phyloP scores from a whole-genome alignment of 2,797 vertebrate genomes.

The Oceanodroma leucorhoa region DNA sequence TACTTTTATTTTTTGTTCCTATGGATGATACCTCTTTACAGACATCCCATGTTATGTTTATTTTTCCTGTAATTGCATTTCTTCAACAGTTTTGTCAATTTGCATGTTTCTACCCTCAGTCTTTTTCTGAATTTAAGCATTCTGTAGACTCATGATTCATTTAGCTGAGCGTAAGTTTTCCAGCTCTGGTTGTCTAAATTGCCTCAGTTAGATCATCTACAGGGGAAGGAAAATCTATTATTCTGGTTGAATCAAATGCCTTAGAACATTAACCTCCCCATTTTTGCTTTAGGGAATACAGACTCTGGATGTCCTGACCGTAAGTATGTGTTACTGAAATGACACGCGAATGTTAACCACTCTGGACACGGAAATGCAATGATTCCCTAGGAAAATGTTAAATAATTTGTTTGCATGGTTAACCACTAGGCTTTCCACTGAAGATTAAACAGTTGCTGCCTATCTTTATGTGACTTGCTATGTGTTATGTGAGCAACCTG shows the following conservation, averaged over 20 bases:
- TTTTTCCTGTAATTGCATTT: not conserved
- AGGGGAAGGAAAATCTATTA: not conserved
- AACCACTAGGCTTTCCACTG: slow-evolving; percentile 46
- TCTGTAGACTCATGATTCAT: not conserved
- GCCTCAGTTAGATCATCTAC: not conserved
- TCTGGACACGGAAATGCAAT: slow-evolving; percentile 41
- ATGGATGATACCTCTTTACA: not conserved
- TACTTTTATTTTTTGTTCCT: not conserved
- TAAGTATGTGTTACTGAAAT: slow-evolving; percentile 28
- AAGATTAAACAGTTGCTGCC: slow-evolving; percentile 26
- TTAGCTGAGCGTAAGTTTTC: not conserved
- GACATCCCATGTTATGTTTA: not conserved
- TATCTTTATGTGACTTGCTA: slow-evolving; percentile 7
- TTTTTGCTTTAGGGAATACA: not conserved
- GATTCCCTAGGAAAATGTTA: slow-evolving; percentile 40
- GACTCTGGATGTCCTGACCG: slow-evolving; percentile 1
- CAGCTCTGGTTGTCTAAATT: not conserved
- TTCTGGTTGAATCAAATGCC: slow-evolving; percentile 6
- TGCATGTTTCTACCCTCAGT: not conserved
- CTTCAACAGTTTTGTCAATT: not conserved
- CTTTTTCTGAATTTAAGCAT: not conserved
- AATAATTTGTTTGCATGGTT: slow-evolving; percentile 62
- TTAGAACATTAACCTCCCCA: not conserved
- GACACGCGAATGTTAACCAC: not conserved
- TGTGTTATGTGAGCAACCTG: not conserved